Base-by-base conservation (phyloP, 2,888 invertebrate genomes). In the Altica lythri region DNA sequence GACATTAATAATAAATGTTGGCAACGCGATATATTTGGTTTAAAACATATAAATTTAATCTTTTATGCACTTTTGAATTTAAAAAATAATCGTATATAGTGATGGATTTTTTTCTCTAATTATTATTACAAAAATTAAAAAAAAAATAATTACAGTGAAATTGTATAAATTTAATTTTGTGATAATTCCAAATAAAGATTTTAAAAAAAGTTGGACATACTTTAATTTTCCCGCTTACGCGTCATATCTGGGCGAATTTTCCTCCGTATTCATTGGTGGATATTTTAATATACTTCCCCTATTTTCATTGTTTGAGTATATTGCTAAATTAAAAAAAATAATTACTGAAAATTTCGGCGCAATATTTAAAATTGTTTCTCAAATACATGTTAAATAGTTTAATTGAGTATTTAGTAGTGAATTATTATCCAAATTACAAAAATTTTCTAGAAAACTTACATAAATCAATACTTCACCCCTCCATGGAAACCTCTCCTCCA, bases 401-500 rank as follows among this genome's bases (percentile, higher is more conserved):
- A 19, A 18, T 10, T 10, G 9, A 22, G 9, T 2, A 38, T 38
- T 38, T 38, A 18, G 10, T 19, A 18, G 13, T 30, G 4, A n/a
- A 38, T 18, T 38, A 8, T 4, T 3, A 38, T 5, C 4, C 14
- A 12, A 17, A 38, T 16, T 16, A 47, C 29, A 29, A 35, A 6
- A 51, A 43, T 34, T 27, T 16, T 19, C 32, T 27, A 16, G 35
- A 27, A 25, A 50, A 57, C 14, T 29, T 38, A 32, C 46, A 47
- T 57, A 65, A 69, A 71, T 72, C 72, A 70, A 71, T 72, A 70
- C 44, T 45, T 52, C 54, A 66, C 70, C 72, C 72, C 69, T 58
- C 71, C 65, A 61, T 30, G 40, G 27, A 40, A 25, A 43, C 51
- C 55, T 69, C 68, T 63, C 72, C 72, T 72, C 57, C 62, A 58